These are phyloP conservation scores for Eriocheir sinensis DNA, from an alignment of 1,140 invertebrate genomes.

Conservation along the genomic window DNA sequence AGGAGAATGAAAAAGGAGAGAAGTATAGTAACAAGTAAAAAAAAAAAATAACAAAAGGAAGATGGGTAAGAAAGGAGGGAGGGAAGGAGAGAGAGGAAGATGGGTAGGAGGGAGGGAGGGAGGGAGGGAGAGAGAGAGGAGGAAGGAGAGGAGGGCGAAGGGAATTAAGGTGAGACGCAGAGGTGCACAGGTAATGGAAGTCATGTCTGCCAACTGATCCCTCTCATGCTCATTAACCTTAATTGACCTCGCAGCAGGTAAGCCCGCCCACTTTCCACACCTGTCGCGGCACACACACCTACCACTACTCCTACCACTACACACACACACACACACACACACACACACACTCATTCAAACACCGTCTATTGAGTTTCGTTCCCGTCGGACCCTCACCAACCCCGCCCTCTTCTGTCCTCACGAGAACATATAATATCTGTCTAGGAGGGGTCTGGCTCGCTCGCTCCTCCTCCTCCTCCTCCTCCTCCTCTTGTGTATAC, in stretches of 20 bases:
- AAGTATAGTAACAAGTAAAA: too few relatives aligned
- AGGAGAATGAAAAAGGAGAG: background rate
- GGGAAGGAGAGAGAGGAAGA: slow-evolving; percentile 40
- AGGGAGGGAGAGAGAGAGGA: slow-evolving; percentile 14
- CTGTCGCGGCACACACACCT: too few relatives aligned
- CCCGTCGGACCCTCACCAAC: background rate
- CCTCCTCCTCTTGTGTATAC: too few relatives aligned
- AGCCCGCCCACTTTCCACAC: background rate
- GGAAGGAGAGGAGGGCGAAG: background rate
- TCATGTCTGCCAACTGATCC: background rate
- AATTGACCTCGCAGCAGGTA: slow-evolving; percentile 8
- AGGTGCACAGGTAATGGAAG: background rate
- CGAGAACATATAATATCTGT: background rate
- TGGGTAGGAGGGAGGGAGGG: slow-evolving; percentile 35
- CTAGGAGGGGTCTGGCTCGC: background rate
- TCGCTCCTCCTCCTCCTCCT: background rate
- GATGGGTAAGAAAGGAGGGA: background rate
- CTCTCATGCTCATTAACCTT: background rate
- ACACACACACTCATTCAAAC: too few relatives aligned
- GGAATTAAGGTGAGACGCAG: background rate
- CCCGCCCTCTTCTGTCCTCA: background rate
- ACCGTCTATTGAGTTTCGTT: background rate
- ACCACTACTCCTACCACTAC: too few relatives aligned
- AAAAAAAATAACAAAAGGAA: background rate
- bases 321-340: too few relatives aligned